Percentiles rank a stretch among this genome's conserved stretches.
Evolutionary conservation across 2,797 vertebrate genomes (phyloP).

Genomic region (Sebastes flavidus): DNA sequence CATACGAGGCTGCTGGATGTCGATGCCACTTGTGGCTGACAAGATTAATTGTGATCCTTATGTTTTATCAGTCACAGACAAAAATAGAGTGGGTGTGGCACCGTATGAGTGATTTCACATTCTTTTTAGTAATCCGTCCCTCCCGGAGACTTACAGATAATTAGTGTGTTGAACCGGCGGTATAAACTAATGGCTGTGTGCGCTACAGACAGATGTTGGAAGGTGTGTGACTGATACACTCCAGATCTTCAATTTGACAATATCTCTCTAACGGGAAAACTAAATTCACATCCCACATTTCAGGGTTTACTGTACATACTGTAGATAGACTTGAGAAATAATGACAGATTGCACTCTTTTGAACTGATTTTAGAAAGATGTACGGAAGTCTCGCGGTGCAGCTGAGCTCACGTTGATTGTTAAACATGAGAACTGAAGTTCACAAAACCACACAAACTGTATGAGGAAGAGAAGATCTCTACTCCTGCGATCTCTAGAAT

Average conservation of each 20-base stretch:
- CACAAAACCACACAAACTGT: constrained; percentile 1
- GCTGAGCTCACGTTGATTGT: background rate
- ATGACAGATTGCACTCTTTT: constrained; percentile 73
- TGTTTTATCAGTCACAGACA: constrained; percentile 30
- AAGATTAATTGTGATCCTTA: constrained; percentile 62
- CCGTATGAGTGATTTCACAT: constrained; percentile 74
- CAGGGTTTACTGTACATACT: constrained; percentile 37
- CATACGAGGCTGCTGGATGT: constrained; percentile 50
- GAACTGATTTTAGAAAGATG: background rate
- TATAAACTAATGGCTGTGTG: background rate
- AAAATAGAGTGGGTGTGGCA: constrained; percentile 62
- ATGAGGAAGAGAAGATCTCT: background rate
- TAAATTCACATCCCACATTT: constrained; percentile 16
- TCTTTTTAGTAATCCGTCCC: constrained; percentile 21
- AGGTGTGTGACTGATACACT: constrained; percentile 2
- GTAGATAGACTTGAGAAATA: constrained; percentile 33
- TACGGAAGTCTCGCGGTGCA: background rate
- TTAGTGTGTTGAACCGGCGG: constrained; percentile 14
- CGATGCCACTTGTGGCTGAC: constrained; percentile 69
- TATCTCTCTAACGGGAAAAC: background rate
- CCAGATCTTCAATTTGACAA: background rate
- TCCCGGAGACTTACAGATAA: background rate
- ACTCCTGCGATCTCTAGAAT: background rate
- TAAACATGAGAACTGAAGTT: background rate
- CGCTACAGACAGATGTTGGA: constrained; percentile 14